A percentile compares a stretch with the other conserved stretches of the same genome.
Evolutionary conservation across 2,797 vertebrate genomes (phyloP).

Genomic region (Gymnocypris eckloni): DNA sequence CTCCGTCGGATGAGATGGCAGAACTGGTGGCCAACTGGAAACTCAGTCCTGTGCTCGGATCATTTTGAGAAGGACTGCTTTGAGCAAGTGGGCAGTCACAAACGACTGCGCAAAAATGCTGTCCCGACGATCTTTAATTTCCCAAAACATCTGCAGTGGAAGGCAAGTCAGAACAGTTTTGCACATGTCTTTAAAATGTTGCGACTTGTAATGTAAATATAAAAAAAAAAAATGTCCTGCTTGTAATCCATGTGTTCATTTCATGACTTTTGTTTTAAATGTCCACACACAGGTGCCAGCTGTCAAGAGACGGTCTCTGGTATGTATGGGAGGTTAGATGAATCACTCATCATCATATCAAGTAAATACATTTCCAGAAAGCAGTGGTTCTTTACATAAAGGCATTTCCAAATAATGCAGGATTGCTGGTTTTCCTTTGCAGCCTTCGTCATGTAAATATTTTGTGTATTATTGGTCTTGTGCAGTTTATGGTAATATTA

Average conservation of each 20-base stretch:
- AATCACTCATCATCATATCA: neutral
- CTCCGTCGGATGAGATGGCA: constrained; percentile 51
- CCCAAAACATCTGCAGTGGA: constrained; percentile 47
- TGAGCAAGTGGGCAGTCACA: constrained; percentile 62
- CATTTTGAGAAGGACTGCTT: constrained; percentile 54
- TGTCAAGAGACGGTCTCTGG: constrained; percentile 43
- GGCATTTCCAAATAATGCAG: neutral
- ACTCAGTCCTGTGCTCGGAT: constrained; percentile 50
- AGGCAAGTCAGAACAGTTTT: constrained; percentile 56
- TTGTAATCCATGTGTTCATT: no score
- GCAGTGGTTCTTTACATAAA: neutral
- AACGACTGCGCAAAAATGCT: constrained; percentile 68
- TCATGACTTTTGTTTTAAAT: neutral
- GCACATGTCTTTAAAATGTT: neutral
- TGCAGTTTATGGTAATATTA: neutral
- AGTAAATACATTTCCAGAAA: neutral
- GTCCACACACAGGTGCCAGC: constrained; percentile 21
- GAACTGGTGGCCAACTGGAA: constrained; percentile 50
- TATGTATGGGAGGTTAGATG: neutral
- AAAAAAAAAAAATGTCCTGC: neutral
- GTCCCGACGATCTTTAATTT: constrained; percentile 73
- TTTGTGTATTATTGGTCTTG: no score
- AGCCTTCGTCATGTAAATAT: neutral
- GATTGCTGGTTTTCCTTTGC: neutral
- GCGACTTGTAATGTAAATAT: neutral